Base-by-base conservation (phyloP, 2,888 invertebrate species). In the Aricia artaxerxes region DNA sequence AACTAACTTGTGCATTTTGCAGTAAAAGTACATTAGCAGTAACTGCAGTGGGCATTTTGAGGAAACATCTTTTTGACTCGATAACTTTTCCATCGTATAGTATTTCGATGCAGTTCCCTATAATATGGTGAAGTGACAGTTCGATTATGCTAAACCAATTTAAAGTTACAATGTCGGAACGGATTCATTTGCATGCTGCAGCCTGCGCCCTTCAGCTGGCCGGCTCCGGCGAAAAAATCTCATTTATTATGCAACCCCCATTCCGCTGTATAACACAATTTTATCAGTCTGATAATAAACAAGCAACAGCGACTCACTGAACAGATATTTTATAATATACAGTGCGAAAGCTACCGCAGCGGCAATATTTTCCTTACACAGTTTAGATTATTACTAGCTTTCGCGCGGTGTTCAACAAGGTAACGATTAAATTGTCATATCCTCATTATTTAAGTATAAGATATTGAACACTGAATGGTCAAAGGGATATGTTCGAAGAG, bases 131-230 rank as follows among this genome's bases (percentile, higher is more conserved):
- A 79, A 73, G 72, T 77, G 79, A 78, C 79, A 82, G 78, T 79
- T 79, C 80, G 80, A 81, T 82, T 82, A 79, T 79, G 81, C 80
- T 82, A 77, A 81, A 79, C 80, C 78, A 79, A 80, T 80, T 80
- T 79, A 75, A 79, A 75, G 79, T 82, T 80, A 80, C 82, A 81
- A 80, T 80, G 80, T 82, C 79, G 79, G 76, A 79, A 79, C 80
- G 64, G 80, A 81, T 81, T 82, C 80, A 82, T 82, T 82, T 80
- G 80, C 82, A 81, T 81, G 79, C 80, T 69, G 69, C 69, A 35
- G 13, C 35, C 80, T 69, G 69, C 69, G 16, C 16, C 35, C 31
- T 69, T 69, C 69, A 6, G 69, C 35, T 13, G 77, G 79, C 72
- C 73, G 80, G 76, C 57, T 61, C 40, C 35, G 13, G 38, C 69